Evolutionary conservation across 64 coral and sea anemone species (phyloP).

Genomic region (Montipora sp.): DNA sequence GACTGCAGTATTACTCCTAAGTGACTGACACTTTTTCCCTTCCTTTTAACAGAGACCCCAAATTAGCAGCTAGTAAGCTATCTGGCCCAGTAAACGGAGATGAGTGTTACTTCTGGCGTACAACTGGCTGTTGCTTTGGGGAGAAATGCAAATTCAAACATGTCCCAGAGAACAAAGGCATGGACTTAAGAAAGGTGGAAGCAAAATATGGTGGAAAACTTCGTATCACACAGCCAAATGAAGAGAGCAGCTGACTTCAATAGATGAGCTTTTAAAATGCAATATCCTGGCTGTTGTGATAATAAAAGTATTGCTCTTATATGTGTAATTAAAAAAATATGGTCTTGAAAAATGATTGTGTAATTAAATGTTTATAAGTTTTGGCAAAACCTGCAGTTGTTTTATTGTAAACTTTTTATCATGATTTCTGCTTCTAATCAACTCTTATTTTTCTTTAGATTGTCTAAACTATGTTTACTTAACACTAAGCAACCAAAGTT

Average conservation of each 20-base stretch:
- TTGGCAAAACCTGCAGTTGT: slow-evolving; percentile 1
- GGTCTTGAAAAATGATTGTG: slow-evolving; percentile 17
- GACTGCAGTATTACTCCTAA: background rate
- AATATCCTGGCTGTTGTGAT: background rate
- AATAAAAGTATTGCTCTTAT: background rate
- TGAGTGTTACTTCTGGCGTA: slow-evolving; percentile 99
- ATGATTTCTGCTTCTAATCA: no score
- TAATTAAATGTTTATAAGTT: slow-evolving; percentile 44
- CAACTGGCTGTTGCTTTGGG: slow-evolving; percentile 89
- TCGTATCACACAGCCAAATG: slow-evolving; percentile 6
- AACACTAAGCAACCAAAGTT: no score
- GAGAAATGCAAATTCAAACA: slow-evolving; percentile 89
- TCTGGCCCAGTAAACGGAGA: slow-evolving; percentile 94
- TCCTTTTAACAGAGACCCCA: background rate
- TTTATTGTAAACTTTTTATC: background rate
- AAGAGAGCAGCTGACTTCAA: background rate
- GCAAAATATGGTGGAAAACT: slow-evolving; percentile 91
- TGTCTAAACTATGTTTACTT: no score
- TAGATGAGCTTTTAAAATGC: background rate
- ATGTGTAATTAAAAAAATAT: background rate
- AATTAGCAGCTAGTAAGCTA: slow-evolving; percentile 38
- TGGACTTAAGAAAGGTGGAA: slow-evolving; percentile 92
- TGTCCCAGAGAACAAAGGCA: slow-evolving; percentile 73
- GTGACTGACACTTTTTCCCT: background rate
- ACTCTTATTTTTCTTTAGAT: no score